Evolutionary conservation across 2,888 invertebrate species (phyloP).

Genomic region (Drosophila prolongata): DNA sequence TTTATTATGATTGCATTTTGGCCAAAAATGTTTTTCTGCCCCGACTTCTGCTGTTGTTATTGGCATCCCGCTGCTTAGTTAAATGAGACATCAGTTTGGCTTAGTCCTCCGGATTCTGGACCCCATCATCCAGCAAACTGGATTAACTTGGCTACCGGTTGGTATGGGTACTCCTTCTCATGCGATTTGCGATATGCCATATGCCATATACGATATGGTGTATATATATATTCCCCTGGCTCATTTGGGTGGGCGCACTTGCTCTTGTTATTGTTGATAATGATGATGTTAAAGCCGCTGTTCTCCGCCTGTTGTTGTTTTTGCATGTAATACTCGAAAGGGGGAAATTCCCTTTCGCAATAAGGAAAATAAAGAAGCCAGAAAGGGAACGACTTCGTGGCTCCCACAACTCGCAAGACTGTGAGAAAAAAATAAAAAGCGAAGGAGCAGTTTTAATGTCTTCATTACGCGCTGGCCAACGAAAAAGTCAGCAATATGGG

Average conservation of each 20-base stretch:
- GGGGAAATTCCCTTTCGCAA: slow-evolving; percentile 2
- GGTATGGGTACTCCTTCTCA: not conserved
- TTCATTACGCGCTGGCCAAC: slow-evolving; percentile 62
- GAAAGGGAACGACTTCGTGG: slow-evolving; percentile 17
- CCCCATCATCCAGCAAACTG: slow-evolving; percentile 32
- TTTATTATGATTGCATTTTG: slow-evolving; percentile 78
- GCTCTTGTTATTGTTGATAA: slow-evolving; percentile 75
- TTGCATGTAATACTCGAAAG: slow-evolving; percentile 58
- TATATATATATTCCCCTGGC: slow-evolving; percentile 2
- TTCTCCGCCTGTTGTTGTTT: slow-evolving; percentile 59
- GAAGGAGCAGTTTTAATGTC: slow-evolving; percentile 61
- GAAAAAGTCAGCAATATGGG: not conserved
- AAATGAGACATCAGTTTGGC: slow-evolving; percentile 73
- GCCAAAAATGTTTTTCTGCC: slow-evolving; percentile 48
- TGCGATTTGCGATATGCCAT: not conserved
- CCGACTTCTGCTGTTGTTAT: slow-evolving; percentile 26
- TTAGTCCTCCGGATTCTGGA: slow-evolving; percentile 43
- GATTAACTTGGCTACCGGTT: slow-evolving; percentile 34
- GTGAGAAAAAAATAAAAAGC: slow-evolving; percentile 53
- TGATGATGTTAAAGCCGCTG: slow-evolving; percentile 64
- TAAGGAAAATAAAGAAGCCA: not conserved
- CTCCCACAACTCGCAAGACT: slow-evolving; percentile 41
- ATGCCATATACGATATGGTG: not conserved
- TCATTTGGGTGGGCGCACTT: slow-evolving; percentile 51
- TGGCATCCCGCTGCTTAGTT: slow-evolving; percentile 71